Evolutionary conservation across 2,797 vertebrate genomes (phyloP).

Genomic region (Spondyliosoma cantharus): DNA sequence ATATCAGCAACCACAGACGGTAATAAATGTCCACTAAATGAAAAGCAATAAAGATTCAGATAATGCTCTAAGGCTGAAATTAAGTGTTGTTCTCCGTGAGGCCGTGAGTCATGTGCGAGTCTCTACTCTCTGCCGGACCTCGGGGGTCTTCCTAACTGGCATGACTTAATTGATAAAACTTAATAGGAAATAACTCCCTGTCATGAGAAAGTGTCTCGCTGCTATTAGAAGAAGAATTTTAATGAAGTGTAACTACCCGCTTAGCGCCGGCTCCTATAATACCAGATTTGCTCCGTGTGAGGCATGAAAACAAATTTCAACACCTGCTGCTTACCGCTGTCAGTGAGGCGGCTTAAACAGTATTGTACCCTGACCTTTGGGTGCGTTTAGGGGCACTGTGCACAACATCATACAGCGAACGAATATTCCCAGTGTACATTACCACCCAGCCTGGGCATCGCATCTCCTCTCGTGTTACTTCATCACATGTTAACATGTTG

Average conservation of each 20-base stretch:
- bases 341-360: constrained; percentile 54
- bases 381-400: constrained; percentile 17
- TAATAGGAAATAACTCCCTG: constrained; percentile 50
- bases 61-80: neutral
- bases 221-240: constrained; percentile 67
- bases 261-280: constrained; percentile 37
- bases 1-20: too few relatives aligned
- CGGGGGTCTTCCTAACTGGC: neutral
- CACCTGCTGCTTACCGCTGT: constrained; percentile 68
- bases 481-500: constrained; percentile 58
- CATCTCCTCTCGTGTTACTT: constrained; percentile 52
- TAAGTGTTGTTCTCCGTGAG: neutral
- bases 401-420: constrained; percentile 25
- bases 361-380: constrained; percentile 57
- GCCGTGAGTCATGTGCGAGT: neutral
- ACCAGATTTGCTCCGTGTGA: constrained; percentile 39
- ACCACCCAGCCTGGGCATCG: neutral
- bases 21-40: neutral
- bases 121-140: neutral
- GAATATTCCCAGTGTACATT: constrained; percentile 42
- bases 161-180: constrained; percentile 22
- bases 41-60: constrained; percentile 15
- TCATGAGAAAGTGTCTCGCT: constrained; percentile 33
- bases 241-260: constrained; percentile 56
- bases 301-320: constrained; percentile 59